Evolutionary conservation across 2,888 invertebrate species (phyloP).

Genomic region (Pseudococcus longispinus): DNA sequence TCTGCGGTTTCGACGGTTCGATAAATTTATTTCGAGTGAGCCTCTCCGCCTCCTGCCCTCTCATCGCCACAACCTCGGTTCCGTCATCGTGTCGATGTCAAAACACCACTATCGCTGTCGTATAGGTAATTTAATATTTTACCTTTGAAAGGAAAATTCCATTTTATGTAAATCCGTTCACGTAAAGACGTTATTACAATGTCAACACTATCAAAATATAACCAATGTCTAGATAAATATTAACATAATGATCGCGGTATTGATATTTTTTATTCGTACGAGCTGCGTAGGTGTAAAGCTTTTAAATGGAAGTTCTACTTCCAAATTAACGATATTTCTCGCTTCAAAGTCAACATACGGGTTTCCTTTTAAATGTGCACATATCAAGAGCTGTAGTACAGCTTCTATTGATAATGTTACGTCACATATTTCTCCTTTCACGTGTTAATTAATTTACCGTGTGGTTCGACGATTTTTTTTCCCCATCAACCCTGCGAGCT

Average conservation of each 20-base stretch:
- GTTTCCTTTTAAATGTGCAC: not conserved
- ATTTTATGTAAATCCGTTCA: conserved; percentile 13
- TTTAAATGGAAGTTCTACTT: not conserved
- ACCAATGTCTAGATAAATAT: conserved; percentile 9
- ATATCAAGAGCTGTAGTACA: not conserved
- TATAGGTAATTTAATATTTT: conserved; percentile 15
- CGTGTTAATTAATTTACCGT: not conserved
- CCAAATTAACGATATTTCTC: not conserved
- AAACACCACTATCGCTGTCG: not conserved
- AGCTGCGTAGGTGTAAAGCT: not conserved
- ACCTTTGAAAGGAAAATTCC: not conserved
- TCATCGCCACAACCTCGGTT: not conserved
- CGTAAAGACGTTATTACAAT: conserved; percentile 28
- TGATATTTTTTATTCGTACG: not conserved
- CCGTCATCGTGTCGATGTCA: not conserved
- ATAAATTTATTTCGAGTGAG: not conserved
- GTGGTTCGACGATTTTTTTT: not conserved
- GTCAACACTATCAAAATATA: conserved; percentile 24
- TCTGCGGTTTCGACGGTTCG: not conserved
- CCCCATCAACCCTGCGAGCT: not conserved
- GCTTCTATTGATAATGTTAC: not conserved
- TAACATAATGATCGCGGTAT: not conserved
- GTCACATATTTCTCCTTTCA: not conserved
- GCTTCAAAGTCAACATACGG: not conserved
- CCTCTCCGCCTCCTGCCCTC: not conserved